These are phyloP conservation scores for Acleris literana DNA, from an alignment of 2,888 invertebrate genomes.

Conservation along the genomic window DNA sequence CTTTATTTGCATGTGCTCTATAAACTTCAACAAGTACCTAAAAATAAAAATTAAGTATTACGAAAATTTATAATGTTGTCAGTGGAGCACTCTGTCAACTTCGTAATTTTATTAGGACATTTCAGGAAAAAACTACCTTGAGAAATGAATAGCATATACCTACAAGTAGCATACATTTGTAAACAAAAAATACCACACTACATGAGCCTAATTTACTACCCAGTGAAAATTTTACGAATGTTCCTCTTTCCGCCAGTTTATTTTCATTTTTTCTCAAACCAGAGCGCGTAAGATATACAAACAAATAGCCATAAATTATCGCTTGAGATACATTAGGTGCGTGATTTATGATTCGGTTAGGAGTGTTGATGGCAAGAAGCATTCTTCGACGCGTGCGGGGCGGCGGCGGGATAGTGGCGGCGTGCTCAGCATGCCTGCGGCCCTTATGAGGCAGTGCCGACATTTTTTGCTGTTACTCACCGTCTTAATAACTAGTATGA, in stretches of 20 bases:
- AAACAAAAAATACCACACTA: not conserved
- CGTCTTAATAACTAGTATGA: constrained; percentile 4
- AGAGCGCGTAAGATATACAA: constrained; percentile 26
- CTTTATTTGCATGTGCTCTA: no score
- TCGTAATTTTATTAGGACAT: no score
- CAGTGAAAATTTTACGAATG: constrained; percentile 9
- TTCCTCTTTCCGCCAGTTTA: constrained; percentile 5
- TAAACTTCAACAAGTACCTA: no score
- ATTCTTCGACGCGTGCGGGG: constrained; percentile 23
- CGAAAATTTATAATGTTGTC: no score
- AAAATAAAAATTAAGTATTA: no score
- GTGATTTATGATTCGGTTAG: constrained; percentile 24
- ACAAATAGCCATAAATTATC: constrained; percentile 32
- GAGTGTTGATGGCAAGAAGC: constrained; percentile 17
- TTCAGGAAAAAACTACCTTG: no score
- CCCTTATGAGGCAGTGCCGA: constrained; percentile 13
- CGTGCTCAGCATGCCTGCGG: constrained; percentile 10
- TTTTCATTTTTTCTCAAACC: constrained; percentile 14
- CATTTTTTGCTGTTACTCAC: constrained; percentile 7
- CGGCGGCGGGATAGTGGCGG: constrained; percentile 11
- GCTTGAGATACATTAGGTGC: constrained; percentile 25
- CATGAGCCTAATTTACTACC: not conserved
- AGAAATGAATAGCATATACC: no score
- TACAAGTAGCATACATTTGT: no score
- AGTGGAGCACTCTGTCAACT: no score